Base-by-base conservation (phyloP, 30 jellyfish, hydroid and myxozoan species). In the Nemopilema nomurai region DNA sequence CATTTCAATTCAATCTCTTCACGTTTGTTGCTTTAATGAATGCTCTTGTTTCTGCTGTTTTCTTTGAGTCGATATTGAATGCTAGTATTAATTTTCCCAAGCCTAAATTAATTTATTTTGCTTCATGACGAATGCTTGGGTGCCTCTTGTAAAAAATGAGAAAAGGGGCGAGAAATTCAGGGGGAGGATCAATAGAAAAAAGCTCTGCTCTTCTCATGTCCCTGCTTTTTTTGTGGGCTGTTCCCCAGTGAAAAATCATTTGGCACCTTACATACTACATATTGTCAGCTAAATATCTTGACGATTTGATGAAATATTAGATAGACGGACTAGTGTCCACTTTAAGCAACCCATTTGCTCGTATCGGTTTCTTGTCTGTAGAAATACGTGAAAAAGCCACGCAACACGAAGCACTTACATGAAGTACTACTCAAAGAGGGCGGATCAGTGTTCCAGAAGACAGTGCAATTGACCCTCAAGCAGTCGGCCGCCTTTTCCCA, bases 391-490 rank as follows among this genome's bases (percentile, higher is more conserved):
- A 92, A 92, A 32, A 92, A 92, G 69, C 98, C 98, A 64, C 90
- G 89, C 8, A 81, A 70, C 64, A 92, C 98, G 52, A 88, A 88
- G 49, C 98, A 92, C 70, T 21, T 74, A 50, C 98, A 92, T 65
- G 98, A 92, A 71, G 98, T 92, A 4, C 72, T 87, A 28, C 85
- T 92, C 25, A 92, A 92, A 65, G 98, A 92, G 67, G 98, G 98
- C 19, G 98, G 98, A 7, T 84, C 96, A 3, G 98, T 92, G 3
- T 82, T 81, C 72, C 98, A 92, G 88, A 92, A 87, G 62, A 80
- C 96, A 1, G 91, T 92, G 25, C 92, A 92, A 78, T 66, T 92
- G 72, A 87, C 92, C 20, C 28, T 92, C 73, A 92, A 92, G 85
- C 88, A 75, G 71, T 75, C 97, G 7, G 90, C 91, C 24, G 81